These are phyloP conservation scores for Heliangelus exortis DNA, from an alignment of 2,797 vertebrate genomes.

Conservation along the genomic window DNA sequence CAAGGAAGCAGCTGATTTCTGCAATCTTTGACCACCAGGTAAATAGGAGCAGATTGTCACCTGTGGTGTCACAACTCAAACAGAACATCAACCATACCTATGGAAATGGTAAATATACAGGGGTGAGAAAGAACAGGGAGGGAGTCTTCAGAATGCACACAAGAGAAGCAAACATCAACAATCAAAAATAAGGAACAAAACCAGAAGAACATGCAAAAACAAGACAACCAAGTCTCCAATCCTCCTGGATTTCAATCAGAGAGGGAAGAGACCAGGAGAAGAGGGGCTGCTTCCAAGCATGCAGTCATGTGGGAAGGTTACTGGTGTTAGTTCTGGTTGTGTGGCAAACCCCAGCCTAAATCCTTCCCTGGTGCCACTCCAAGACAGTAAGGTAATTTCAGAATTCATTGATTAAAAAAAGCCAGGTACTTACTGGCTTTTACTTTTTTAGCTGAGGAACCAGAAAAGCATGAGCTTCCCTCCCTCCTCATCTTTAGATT, in stretches of 20 bases:
- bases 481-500: not conserved
- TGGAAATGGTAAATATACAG: not conserved
- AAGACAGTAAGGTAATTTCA: not conserved
- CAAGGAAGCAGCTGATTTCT: not conserved
- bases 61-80: not conserved
- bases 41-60: conserved; percentile 44
- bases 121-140: not conserved
- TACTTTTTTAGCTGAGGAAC: not conserved
- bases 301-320: conserved; percentile 71
- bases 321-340: conserved; percentile 76
- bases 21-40: not conserved
- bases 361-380: not conserved
- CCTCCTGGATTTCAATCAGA: conserved; percentile 51
- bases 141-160: conserved; percentile 2
- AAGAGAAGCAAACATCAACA: conserved; percentile 1
- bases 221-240: conserved; percentile 42
- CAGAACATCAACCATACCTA: not conserved
- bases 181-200: conserved; percentile 3
- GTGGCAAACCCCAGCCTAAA: conserved; percentile 31
- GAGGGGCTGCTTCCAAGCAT: conserved; percentile 74
- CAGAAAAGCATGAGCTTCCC: not conserved
- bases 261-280: not conserved
- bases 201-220: conserved; percentile 75
- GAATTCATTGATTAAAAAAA: not conserved
- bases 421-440: not conserved